Evolutionary conservation across 2,113 vertebrate species (phyloP).

Genomic region (Dendrocopos noguchii): DNA sequence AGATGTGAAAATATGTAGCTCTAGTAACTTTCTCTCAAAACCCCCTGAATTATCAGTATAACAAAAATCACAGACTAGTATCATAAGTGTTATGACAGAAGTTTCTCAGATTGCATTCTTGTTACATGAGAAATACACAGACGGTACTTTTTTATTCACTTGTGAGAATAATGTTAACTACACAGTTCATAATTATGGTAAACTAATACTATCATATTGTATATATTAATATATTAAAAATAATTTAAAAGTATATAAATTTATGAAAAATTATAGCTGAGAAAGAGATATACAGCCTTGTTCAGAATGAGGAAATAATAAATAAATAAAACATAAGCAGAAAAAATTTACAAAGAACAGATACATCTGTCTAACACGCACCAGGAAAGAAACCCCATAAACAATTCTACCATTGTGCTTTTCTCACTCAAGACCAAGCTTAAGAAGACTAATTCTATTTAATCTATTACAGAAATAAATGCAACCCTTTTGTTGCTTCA

Average conservation of each 20-base stretch:
- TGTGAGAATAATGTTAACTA: neutral
- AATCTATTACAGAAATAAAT: conserved; percentile 19
- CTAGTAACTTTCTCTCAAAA: neutral
- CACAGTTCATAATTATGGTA: neutral
- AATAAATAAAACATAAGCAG: neutral
- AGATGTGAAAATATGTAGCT: neutral
- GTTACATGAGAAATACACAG: neutral
- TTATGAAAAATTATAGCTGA: neutral
- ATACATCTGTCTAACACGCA: neutral
- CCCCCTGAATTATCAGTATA: neutral
- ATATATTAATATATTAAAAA: neutral
- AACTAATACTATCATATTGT: neutral
- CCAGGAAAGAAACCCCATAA: neutral
- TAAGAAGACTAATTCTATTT: neutral
- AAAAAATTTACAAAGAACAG: neutral
- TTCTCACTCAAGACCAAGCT: neutral
- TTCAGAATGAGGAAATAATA: neutral
- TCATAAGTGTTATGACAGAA: neutral
- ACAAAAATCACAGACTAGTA: neutral
- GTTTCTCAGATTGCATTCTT: neutral
- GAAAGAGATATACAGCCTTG: neutral
- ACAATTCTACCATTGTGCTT: neutral
- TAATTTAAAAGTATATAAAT: neutral
- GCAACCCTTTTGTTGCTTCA: neutral
- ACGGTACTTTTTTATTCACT: neutral